A percentile compares a stretch with the other conserved stretches of the same genome.
These are phyloP conservation scores for Ditula angustiorana DNA, from an alignment of 2,888 invertebrate species.

Conservation along the genomic window DNA sequence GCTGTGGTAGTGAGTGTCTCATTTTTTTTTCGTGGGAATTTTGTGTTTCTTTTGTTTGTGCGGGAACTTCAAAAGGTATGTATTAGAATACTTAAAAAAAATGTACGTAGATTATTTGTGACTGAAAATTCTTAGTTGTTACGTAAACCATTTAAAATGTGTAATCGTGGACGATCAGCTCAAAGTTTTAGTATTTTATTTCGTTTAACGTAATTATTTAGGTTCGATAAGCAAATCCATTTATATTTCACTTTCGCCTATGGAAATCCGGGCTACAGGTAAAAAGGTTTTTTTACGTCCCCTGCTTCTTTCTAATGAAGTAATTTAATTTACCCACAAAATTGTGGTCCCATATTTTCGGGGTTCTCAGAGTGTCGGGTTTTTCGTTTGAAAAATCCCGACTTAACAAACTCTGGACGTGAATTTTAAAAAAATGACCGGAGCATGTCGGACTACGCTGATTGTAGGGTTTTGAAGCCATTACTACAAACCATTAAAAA, in stretches of 20 bases:
- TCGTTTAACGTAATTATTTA: neutral
- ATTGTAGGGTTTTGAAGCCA: too few species aligned
- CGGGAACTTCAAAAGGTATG: conserved; percentile 13
- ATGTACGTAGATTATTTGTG: too few species aligned
- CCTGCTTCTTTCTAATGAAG: conserved; percentile 25
- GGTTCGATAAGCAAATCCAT: conserved; percentile 1
- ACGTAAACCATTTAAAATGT: neutral
- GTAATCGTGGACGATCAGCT: too few species aligned
- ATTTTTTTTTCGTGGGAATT: conserved; percentile 22
- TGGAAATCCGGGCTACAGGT: conserved; percentile 7
- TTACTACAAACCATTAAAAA: too few species aligned
- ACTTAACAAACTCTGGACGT: neutral
- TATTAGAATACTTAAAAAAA: neutral
- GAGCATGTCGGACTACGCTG: too few species aligned
- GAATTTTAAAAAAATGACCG: neutral
- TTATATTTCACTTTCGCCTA: conserved; percentile 19
- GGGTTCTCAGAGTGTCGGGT: neutral
- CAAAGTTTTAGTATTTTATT: too few species aligned
- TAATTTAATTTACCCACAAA: conserved; percentile 37
- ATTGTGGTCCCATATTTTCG: conserved; percentile 19
- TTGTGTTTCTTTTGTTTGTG: conserved; percentile 8
- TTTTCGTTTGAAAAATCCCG: conserved; percentile 1
- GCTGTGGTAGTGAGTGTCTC: conserved; percentile 34
- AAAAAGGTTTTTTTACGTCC: conserved; percentile 32
- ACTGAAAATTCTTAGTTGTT: neutral